Evolutionary conservation across 2,888 invertebrate genomes (phyloP), one percentile per base, ranked within the genome.

Genomic region (Mayetiola destructor): DNA sequence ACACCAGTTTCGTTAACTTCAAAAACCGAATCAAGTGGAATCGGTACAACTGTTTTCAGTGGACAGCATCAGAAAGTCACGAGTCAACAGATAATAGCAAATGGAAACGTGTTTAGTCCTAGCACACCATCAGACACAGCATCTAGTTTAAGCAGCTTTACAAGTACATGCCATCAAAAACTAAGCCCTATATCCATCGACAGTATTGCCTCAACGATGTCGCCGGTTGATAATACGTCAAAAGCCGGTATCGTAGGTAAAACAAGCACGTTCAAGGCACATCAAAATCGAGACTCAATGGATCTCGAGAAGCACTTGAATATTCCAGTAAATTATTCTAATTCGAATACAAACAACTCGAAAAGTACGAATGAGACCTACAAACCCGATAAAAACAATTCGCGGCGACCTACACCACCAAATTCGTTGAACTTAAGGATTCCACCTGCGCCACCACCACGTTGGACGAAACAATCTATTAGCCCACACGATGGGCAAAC

Each of bases 371-470:
- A n/a, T n/a, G n/a, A n/a, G n/a, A n/a, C n/a, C n/a, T n/a, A n/a
- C n/a, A n/a, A n/a, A n/a, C n/a, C 75, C 20, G 30, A 53, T 53
- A 72, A 77, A 68, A 72, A 75, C 56, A 69, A 66, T 81, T 64
- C 72, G 78, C 69, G 81, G 82, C 75, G 86, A 66, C 88, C 88
- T 1, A 86, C 87, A 63, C 85, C 88, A 65, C 88, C 88, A 56
- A 88, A 86, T 69, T 88, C 88, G 36, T 73, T 89, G 61, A 88
- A 85, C 73, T 60, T 67, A 29, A 63, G 67, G 54, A 84, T 84
- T 32, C 88, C 89, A 1, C 89, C 89, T 6, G 86, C 87, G 1
- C 89, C 89, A 0, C 89, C 89, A 0, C 84, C 88, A 14, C 76
- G 89, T 64, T 89, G 89, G 88, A 83, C 87, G 0, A 89, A 89